phyloP scores from a whole-genome alignment of 2,888 invertebrate genomes.

The Carabus problematicus region DNA sequence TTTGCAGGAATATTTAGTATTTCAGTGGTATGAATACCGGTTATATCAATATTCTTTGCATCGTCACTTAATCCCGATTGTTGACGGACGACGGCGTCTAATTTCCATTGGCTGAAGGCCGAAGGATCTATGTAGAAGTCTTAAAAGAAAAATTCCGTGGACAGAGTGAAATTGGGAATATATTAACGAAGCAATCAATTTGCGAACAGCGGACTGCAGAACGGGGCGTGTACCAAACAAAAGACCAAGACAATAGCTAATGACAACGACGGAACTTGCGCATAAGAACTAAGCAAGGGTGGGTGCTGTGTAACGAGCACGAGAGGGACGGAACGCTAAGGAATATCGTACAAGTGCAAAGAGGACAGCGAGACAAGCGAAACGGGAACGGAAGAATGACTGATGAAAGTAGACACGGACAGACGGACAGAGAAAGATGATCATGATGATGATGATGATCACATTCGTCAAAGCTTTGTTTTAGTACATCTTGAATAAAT shows the following conservation, averaged over 20 bases:
- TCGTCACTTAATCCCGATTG: slow-evolving; percentile 10
- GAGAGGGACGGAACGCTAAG: slow-evolving; percentile 2
- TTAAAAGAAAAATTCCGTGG: slow-evolving; percentile 4
- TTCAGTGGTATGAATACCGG: no score
- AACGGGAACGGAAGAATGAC: neutral
- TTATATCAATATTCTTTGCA: slow-evolving; percentile 19
- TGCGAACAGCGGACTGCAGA: slow-evolving; percentile 21
- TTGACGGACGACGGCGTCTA: neutral
- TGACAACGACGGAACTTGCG: slow-evolving; percentile 41
- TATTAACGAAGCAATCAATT: slow-evolving; percentile 39
- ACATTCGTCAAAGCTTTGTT: slow-evolving; percentile 20
- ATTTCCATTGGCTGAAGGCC: neutral
- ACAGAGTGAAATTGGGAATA: slow-evolving; percentile 21
- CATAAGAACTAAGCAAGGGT: slow-evolving; percentile 32
- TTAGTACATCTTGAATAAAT: slow-evolving; percentile 32
- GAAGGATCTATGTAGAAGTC: neutral
- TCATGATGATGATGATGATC: slow-evolving; percentile 4
- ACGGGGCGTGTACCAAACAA: slow-evolving; percentile 40
- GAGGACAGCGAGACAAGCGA: neutral
- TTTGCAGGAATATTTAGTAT: no score
- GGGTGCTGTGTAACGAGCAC: slow-evolving; percentile 5
- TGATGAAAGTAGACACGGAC: neutral
- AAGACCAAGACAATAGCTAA: slow-evolving; percentile 41
- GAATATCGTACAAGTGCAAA: neutral
- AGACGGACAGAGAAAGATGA: neutral